phyloP scores from a whole-genome alignment of 2,797 vertebrate species.

The Diplodus puntazzo region DNA sequence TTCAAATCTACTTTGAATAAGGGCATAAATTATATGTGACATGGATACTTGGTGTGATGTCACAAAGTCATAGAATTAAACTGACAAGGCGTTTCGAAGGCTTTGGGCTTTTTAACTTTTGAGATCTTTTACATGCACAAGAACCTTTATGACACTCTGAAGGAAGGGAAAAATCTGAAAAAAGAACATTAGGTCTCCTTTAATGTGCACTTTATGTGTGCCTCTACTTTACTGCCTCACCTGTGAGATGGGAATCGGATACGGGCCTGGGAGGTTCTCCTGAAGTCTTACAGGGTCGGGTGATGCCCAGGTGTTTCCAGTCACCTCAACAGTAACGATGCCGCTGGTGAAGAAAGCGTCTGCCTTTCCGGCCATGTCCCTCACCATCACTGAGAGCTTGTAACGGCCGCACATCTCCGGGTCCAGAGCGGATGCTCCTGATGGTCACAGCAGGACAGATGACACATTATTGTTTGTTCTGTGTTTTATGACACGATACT shows the following conservation, averaged over 20 bases:
- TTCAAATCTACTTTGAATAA: too few relatives aligned
- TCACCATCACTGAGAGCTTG: conserved; percentile 86
- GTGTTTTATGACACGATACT: not conserved
- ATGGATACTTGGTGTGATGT: too few relatives aligned
- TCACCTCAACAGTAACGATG: conserved; percentile 83
- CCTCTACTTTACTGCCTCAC: conserved; percentile 66
- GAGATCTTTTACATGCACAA: too few relatives aligned
- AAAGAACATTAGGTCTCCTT: too few relatives aligned
- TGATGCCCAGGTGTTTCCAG: conserved; percentile 86
- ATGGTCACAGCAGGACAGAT: conserved; percentile 10
- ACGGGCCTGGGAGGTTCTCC: conserved; percentile 86
- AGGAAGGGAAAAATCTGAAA: too few relatives aligned
- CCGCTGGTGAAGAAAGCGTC: conserved; percentile 86
- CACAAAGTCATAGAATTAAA: too few relatives aligned
- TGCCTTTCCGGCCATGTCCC: conserved; percentile 86
- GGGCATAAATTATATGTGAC: too few relatives aligned
- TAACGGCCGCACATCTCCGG: conserved; percentile 85
- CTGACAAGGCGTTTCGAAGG: not conserved
- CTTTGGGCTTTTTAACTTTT: too few relatives aligned
- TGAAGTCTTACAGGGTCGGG: conserved; percentile 85
- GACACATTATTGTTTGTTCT: not conserved
- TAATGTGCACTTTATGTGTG: too few relatives aligned
- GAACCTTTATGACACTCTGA: too few relatives aligned
- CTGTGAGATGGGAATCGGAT: conserved; percentile 87
- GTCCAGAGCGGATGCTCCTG: conserved; percentile 85